Evolutionary conservation across 1,140 invertebrate species (phyloP), one percentile per base, ranked within the genome.

Genomic region (Panagrolaimus sp.): DNA sequence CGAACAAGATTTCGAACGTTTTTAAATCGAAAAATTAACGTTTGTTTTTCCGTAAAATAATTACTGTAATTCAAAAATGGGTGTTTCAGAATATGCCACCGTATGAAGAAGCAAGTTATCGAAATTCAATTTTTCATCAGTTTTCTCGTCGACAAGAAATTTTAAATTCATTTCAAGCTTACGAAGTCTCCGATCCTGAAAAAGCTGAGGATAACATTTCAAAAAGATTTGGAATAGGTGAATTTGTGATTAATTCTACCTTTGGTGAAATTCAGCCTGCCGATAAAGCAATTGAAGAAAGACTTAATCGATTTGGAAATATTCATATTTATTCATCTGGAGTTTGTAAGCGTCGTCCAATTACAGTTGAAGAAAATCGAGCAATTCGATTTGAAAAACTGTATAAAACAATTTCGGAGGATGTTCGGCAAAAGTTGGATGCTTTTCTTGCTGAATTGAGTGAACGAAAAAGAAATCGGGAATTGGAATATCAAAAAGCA

Each of bases 11-110:
- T 21, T 17, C 52, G 52, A 28, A 26, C 52, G 17, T 58, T 58
- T 58, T 12, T 58, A 21, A 58, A 58, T 28, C 21, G 52, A 21
- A 58, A 58, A 21, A 58, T 58, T 10, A 21, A 58, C 14, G 52
- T 21, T 28, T 21, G 28, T n/a, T 26, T 58, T 12, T 58, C 12
- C 17, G 32, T 38, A 4, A 2, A 38, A 2, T 38, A 4, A 38
- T 38, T 7, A 38, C 32, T 38, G 32, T 38, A 38, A 7, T 38
- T 38, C 7, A 38, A 2, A 7, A 4, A 38, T 4, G 2, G 7
- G 2, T 38, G 32, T 38, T 38, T 38, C 7, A 38, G 32, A 38
- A 38, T 38, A 38, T 38, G 32, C 2, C 2, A 7, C 32, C 32
- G 7, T 38, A 38, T 38, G 32, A 38, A 4, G 32, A 38, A 38